phyloP scores from a whole-genome alignment of 2,113 vertebrate species.

The Malurus elegans region DNA sequence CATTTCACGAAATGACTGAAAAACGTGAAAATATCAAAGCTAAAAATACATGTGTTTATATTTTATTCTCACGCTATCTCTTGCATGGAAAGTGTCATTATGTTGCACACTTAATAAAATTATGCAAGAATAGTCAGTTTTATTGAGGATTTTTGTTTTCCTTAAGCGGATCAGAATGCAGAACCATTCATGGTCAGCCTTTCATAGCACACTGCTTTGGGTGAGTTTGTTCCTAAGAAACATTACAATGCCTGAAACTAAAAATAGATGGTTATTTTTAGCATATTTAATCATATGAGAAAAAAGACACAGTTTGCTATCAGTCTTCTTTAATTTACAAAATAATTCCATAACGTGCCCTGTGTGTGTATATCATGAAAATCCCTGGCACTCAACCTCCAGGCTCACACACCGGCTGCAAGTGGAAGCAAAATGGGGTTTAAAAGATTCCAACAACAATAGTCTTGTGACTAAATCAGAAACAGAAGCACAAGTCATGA shows the following conservation, averaged over 20 bases:
- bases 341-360: constrained; percentile 28
- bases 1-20: neutral
- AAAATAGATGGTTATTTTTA: constrained; percentile 69
- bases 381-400: constrained; percentile 56
- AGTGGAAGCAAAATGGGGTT: constrained; percentile 72
- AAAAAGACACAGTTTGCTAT: constrained; percentile 41
- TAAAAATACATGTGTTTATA: neutral
- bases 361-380: neutral
- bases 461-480: constrained; percentile 81
- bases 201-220: constrained; percentile 14
- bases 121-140: neutral
- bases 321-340: constrained; percentile 63
- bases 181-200: constrained; percentile 9
- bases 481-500: constrained; percentile 76
- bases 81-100: neutral
- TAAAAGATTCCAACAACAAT: constrained; percentile 79
- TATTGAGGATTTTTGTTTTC: constrained; percentile 11
- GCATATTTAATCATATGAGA: constrained; percentile 38
- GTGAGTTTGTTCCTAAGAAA: constrained; percentile 63
- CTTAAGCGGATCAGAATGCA: neutral
- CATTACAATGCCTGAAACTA: constrained; percentile 23
- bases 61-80: neutral
- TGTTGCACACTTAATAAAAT: neutral
- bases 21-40: neutral
- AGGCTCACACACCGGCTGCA: constrained; percentile 63